These are phyloP conservation scores for Hemithea aestivaria DNA, from an alignment of 2,888 invertebrate species.

Conservation along the genomic window DNA sequence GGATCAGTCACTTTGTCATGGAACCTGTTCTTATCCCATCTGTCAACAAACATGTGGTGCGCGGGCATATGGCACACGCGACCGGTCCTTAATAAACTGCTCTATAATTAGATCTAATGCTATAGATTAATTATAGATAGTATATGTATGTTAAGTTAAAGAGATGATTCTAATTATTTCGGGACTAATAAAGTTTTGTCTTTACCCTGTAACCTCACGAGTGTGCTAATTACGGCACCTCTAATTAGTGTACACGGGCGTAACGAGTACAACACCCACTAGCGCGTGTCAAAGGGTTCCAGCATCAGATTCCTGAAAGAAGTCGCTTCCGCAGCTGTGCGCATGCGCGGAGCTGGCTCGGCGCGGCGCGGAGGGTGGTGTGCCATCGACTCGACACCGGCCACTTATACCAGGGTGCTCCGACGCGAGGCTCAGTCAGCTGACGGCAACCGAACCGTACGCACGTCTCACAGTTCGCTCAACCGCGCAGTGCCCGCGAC, in stretches of 20 bases:
- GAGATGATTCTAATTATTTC: no score
- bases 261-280: no score
- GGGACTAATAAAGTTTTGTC: no score
- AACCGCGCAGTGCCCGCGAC: constrained; percentile 49
- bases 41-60: constrained; percentile 30
- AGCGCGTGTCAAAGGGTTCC: constrained; percentile 12
- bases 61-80: constrained; percentile 7
- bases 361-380: constrained; percentile 64
- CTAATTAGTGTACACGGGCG: no score
- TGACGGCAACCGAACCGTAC: constrained; percentile 55
- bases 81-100: constrained; percentile 1
- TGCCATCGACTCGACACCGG: constrained; percentile 61
- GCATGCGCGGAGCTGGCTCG: constrained; percentile 58
- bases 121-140: no score
- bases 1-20: constrained; percentile 3
- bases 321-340: constrained; percentile 35
- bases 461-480: constrained; percentile 40
- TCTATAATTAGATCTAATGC: no score
- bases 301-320: constrained; percentile 25
- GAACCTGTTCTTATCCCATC: constrained; percentile 30
- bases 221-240: no score
- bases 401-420: constrained; percentile 64
- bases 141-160: no score
- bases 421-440: constrained; percentile 76
- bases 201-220: no score